These are phyloP conservation scores for Myotis findleyi DNA, from an alignment of 2,797 vertebrate genomes.

Conservation along the genomic window DNA sequence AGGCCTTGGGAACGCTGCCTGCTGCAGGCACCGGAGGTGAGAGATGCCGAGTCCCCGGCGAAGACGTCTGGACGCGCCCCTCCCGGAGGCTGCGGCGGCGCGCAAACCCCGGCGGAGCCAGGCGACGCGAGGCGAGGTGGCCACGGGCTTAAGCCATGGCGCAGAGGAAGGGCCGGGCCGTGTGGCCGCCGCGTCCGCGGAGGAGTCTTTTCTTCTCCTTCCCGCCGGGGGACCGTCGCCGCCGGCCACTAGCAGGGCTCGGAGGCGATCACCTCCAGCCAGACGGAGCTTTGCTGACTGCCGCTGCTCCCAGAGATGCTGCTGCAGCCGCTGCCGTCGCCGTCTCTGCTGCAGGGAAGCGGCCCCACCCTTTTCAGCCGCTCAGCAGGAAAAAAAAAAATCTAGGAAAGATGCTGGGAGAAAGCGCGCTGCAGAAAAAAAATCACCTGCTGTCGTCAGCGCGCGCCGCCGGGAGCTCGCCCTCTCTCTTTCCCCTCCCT, in stretches of 20 bases:
- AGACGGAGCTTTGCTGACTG: not conserved
- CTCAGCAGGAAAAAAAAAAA: not conserved
- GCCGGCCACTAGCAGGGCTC: not conserved
- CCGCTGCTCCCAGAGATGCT: not conserved
- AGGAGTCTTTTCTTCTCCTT: not conserved
- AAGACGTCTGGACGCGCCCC: slow-evolving; percentile 61
- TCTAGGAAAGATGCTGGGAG: slow-evolving; percentile 80
- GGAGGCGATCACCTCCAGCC: slow-evolving; percentile 43
- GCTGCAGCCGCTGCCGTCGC: slow-evolving; percentile 38
- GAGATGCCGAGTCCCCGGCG: not conserved
- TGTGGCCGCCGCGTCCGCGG: not conserved
- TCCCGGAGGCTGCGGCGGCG: slow-evolving; percentile 65
- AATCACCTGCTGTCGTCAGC: slow-evolving; percentile 90
- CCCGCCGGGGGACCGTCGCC: not conserved
- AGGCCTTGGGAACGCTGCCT: slow-evolving; percentile 33
- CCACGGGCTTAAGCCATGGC: slow-evolving; percentile 75
- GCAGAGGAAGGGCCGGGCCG: slow-evolving; percentile 33
- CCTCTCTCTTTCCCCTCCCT: slow-evolving; percentile 33
- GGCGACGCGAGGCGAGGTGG: slow-evolving; percentile 24
- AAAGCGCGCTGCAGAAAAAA: slow-evolving; percentile 83
- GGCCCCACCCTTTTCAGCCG: slow-evolving; percentile 78
- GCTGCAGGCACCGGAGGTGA: not conserved
- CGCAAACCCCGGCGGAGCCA: slow-evolving; percentile 30
- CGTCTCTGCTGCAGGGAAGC: slow-evolving; percentile 70
- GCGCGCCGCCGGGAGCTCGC: slow-evolving; percentile 59